Conservation (phyloP, 2,797 vertebrate species). For the Myotis planiceps region DNA sequence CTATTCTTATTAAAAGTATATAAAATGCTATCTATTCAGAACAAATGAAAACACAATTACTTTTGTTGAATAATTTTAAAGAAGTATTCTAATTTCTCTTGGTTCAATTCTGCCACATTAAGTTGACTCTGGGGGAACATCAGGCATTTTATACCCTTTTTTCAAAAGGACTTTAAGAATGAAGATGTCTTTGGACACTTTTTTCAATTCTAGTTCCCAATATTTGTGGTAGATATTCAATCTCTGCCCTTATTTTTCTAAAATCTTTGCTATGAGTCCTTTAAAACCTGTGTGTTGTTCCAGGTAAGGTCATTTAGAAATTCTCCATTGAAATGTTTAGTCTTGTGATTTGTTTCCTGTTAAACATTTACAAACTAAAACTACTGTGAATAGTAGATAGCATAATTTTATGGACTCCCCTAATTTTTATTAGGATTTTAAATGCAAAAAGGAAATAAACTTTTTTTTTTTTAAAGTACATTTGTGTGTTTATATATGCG, state of each 20-base stretch:
- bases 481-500: not conserved
- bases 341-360: constrained; percentile 17
- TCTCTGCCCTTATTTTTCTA: not conserved
- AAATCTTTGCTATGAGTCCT: not conserved
- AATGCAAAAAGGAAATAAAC: not conserved
- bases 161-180: not conserved
- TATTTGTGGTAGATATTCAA: not conserved
- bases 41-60: not conserved
- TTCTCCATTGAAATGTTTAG: not conserved
- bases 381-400: not conserved
- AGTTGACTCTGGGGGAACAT: not conserved
- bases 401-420: not conserved
- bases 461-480: not conserved
- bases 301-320: not conserved
- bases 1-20: not conserved
- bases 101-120: not conserved
- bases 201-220: not conserved
- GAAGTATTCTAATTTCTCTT: not conserved
- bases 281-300: not conserved
- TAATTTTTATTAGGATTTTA: constrained; percentile 17
- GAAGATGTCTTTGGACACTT: not conserved
- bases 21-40: not conserved
- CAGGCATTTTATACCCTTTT: not conserved
- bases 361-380: not conserved
- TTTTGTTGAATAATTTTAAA: constrained; percentile 5